Base-by-base conservation (phyloP, 2,797 vertebrate genomes). In the Otus scops region DNA sequence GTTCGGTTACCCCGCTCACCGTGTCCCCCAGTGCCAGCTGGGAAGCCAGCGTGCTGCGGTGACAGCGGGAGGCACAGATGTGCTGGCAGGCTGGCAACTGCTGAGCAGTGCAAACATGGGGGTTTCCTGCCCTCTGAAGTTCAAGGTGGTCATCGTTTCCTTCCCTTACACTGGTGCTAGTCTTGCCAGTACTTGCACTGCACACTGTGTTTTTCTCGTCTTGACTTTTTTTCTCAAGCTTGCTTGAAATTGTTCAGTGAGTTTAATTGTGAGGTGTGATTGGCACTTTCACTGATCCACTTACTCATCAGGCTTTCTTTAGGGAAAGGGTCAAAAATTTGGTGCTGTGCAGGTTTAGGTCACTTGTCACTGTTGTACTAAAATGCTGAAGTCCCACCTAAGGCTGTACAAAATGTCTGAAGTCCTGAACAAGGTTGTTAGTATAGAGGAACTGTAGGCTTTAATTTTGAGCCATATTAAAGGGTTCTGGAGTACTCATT, bases 21-120 rank as follows among this genome's bases (percentile, higher is more conserved):
- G 0, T 70, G 45, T 51, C 63, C 53, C 11, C 11, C 0, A 0
- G 60, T 69, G 70, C 67, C 38, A 16, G 47, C 45, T 54, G 88
- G 63, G 67, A 81, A 73, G 24, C 15, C 80, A 51, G 48, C 36
- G 19, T 12, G 0, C 1, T 0, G 4, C 0, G 6, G 80, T 80
- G 93, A 15, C 48, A 27, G 38, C 1, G 3, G 0, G 19, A 21
- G 2, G 4, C 4, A 7, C 32, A 16, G 74, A 11, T 69, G 87
- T 71, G 51, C 89, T 27, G 60, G 19, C 0, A 0, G 23, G 41
- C 57, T 79, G 76, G 50, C 59, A 41, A 2, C 78, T 89, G 78
- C 78, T 14, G 11, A 74, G 2, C 16, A 3, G 8, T 2, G 27
- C 20, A 10, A 36, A 18, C 2, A 0, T 0, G 4, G 13, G 73